These are phyloP conservation scores for Molanna angustata DNA, from an alignment of 2,888 invertebrate genomes.

Conservation along the genomic window DNA sequence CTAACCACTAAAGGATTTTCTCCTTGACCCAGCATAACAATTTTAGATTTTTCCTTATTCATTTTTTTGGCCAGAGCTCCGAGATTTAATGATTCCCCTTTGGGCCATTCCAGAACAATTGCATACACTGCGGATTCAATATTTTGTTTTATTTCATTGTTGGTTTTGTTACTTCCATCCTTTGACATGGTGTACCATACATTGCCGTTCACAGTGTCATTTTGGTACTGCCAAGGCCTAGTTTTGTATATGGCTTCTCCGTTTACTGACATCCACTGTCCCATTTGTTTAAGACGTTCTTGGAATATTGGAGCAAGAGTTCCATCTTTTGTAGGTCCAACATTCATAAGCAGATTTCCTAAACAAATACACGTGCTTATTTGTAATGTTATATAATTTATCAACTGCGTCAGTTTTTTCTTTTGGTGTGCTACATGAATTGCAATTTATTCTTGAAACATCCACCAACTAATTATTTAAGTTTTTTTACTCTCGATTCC, in stretches of 20 bases:
- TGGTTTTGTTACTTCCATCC: slow-evolving; percentile 19
- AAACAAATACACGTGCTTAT: too few relatives aligned
- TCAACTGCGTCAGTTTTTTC: too few relatives aligned
- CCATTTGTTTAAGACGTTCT: slow-evolving; percentile 76
- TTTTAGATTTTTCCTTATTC: slow-evolving; percentile 38
- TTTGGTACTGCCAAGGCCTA: slow-evolving; percentile 77
- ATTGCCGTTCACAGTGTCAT: slow-evolving; percentile 67
- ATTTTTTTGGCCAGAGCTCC: slow-evolving; percentile 46
- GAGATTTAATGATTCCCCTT: slow-evolving; percentile 47
- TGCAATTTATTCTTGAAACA: too few relatives aligned
- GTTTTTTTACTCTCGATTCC: too few relatives aligned
- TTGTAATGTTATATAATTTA: too few relatives aligned
- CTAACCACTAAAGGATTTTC: slow-evolving; percentile 37
- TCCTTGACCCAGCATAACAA: slow-evolving; percentile 53
- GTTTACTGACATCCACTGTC: slow-evolving; percentile 77
- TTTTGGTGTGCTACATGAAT: too few relatives aligned
- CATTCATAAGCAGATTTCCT: slow-evolving; percentile 78
- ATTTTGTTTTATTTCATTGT: slow-evolving; percentile 34
- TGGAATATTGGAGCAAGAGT: slow-evolving; percentile 82
- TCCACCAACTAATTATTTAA: too few relatives aligned
- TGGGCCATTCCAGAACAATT: slow-evolving; percentile 63
- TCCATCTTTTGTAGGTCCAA: slow-evolving; percentile 89
- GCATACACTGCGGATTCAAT: neutral
- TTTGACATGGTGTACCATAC: slow-evolving; percentile 71
- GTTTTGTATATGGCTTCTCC: slow-evolving; percentile 83